Percentiles rank a stretch among this genome's conserved stretches.
Evolutionary conservation across 1,140 invertebrate genomes (phyloP).

Genomic region (Fopius arisanus): DNA sequence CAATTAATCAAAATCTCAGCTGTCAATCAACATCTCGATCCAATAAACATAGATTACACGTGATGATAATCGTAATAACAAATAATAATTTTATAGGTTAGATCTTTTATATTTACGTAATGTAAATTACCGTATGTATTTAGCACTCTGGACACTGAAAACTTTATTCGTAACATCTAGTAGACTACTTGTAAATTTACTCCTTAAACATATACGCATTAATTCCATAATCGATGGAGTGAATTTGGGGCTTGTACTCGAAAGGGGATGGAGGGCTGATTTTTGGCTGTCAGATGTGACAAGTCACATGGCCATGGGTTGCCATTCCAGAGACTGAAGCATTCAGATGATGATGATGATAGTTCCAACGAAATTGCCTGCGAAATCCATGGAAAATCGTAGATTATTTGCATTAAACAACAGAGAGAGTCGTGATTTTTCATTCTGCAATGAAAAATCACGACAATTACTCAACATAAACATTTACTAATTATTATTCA

Average conservation of each 20-base stretch:
- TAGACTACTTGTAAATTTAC: background rate
- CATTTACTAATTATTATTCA: too few relatives aligned
- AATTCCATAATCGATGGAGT: slow-evolving; percentile 3
- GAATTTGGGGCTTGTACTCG: background rate
- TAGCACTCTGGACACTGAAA: slow-evolving; percentile 4
- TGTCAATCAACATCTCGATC: background rate
- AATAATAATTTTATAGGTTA: background rate
- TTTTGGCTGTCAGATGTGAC: background rate
- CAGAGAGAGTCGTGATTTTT: too few relatives aligned
- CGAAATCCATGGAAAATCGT: too few relatives aligned
- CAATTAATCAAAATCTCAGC: slow-evolving; percentile 23
- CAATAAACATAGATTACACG: background rate
- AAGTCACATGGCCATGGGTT: background rate
- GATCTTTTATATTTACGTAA: background rate
- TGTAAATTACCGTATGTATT: slow-evolving; percentile 17
- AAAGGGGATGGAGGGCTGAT: background rate
- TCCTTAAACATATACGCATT: background rate
- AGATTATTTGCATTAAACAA: too few relatives aligned
- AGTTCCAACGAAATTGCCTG: too few relatives aligned
- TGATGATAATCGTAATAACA: background rate
- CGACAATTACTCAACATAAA: too few relatives aligned
- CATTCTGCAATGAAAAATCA: too few relatives aligned
- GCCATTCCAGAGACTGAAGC: too few relatives aligned
- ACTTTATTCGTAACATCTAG: slow-evolving; percentile 16
- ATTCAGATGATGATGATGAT: too few relatives aligned